Evolutionary conservation across 2,888 invertebrate species (phyloP), one percentile per base, ranked within the genome.

Genomic region (Acheta domesticus): DNA sequence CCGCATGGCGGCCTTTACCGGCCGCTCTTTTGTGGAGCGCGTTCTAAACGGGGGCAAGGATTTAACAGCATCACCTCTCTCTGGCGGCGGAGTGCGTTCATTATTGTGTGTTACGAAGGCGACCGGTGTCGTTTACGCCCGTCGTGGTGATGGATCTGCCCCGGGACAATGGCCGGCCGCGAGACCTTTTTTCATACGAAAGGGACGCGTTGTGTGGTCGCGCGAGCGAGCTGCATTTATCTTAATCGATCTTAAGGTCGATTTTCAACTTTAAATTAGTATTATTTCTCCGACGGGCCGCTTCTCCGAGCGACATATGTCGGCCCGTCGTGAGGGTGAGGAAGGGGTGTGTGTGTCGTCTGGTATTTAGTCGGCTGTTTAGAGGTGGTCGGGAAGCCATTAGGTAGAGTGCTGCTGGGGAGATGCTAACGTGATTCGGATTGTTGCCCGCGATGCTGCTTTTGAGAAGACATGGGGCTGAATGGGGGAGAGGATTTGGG

Each of bases 221-320:
- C 62, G n/a, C n/a, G 16, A 36, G 14, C 62, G 62, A 3, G n/a
- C n/a, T 62, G 62, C 62, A 62, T 62, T 62, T 62, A 62, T 62
- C 62, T 62, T 62, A 62, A 62, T 62, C 62, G 62, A 62, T 62
- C 62, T 62, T 62, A 62, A 62, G 16, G 14, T n/a, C n/a, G 62
- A 62, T 62, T 62, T 62, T 62, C 62, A 62, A 62, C 62, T 62
- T 62, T 19, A 62, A 62, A 62, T 62, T 62, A n/a, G 62, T 62
- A 62, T 62, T 62, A 62, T 62, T 62, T 62, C 62, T 8, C 62
- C n/a, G 62, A n/a, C n/a, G 62, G n/a, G 62, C 16, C 62, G 62
- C 62, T 62, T 62, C 14, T 62, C 62, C 16, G n/a, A 62, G n/a
- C 62, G 62, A 62, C 62, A 62, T 12, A 62, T n/a, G 62, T 62